These are phyloP conservation scores for Pyrrhura leucotis DNA, from an alignment of 2,797 vertebrate genomes.

Conservation along the genomic window DNA sequence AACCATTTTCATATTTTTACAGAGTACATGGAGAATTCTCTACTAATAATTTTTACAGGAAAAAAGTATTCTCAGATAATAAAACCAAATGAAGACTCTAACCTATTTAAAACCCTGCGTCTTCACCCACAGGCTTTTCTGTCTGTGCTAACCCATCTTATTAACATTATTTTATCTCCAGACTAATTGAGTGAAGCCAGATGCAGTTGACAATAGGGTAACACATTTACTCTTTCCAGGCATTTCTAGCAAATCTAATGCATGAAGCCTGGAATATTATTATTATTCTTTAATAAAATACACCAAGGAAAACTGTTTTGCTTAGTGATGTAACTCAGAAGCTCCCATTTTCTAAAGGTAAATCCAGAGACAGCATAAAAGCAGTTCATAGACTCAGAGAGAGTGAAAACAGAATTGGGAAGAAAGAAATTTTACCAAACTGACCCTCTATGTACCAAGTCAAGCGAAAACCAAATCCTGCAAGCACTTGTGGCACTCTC, in stretches of 20 bases:
- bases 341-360: not conserved
- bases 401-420: not conserved
- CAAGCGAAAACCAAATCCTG: not conserved
- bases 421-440: not conserved
- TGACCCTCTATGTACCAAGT: not conserved
- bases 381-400: not conserved
- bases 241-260: not conserved
- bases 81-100: not conserved
- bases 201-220: not conserved
- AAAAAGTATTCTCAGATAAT: not conserved
- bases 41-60: not conserved
- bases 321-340: not conserved
- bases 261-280: not conserved
- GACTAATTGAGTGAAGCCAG: slow-evolving; percentile 35
- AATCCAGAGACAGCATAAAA: not conserved
- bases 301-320: not conserved
- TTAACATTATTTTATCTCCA: slow-evolving; percentile 33
- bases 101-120: not conserved
- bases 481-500: fast-evolving
- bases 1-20: not conserved
- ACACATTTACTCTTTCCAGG: not conserved
- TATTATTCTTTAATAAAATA: not conserved
- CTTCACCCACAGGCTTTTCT: not conserved
- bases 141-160: not conserved
- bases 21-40: not conserved